Conservation (phyloP, 37 sponge, comb jelly and placozoan genomes). For the Theonella swinhoei region DNA sequence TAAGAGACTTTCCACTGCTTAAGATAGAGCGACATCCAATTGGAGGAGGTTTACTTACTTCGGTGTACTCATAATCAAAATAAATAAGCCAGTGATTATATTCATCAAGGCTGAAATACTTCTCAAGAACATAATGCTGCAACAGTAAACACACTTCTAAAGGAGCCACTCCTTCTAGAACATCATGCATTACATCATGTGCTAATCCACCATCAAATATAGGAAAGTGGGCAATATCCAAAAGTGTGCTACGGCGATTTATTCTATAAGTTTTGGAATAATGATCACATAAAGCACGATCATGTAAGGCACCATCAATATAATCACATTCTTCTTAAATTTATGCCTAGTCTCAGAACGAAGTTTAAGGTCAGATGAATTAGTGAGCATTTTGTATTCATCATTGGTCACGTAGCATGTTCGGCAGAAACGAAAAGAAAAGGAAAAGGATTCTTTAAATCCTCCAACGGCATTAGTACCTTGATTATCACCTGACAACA, state of each 20-base stretch:
- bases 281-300: neutral
- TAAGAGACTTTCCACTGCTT: too few species aligned
- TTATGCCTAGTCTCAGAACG: neutral
- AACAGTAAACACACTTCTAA: conserved; percentile 21
- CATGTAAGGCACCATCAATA: neutral
- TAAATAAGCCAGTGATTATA: conserved; percentile 32
- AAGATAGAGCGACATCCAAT: neutral
- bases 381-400: neutral
- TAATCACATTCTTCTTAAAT: neutral
- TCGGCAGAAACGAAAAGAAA: conserved; percentile 33
- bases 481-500: too few species aligned
- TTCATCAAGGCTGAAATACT: conserved; percentile 13
- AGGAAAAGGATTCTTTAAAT: too few species aligned
- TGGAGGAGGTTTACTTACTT: conserved; percentile 19
- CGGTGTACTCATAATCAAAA: conserved; percentile 42
- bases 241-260: neutral
- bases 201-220: conserved; percentile 30
- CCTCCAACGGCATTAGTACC: conserved; percentile 25
- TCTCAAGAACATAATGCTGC: neutral
- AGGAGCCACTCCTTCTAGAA: conserved; percentile 43
- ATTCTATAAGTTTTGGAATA: conserved; percentile 30
- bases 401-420: conserved; percentile 42
- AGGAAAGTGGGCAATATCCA: conserved; percentile 3
- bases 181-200: conserved; percentile 54
- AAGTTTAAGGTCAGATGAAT: neutral